Evolutionary conservation across 2,113 vertebrate genomes (phyloP).

Genomic region (Marmota monax): DNA sequence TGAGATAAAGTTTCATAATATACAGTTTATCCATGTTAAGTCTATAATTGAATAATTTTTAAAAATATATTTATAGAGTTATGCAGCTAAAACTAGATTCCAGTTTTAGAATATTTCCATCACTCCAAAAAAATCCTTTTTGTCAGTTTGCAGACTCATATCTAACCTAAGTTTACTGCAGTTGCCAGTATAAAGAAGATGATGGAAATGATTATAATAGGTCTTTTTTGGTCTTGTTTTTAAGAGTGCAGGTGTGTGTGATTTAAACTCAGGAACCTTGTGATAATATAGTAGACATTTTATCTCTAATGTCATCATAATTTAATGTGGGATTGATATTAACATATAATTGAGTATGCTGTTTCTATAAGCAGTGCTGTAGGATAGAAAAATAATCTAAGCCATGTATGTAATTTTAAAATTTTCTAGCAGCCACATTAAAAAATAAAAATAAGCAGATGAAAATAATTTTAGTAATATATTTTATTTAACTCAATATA

Average conservation of each 20-base stretch:
- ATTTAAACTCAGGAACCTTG: conserved; percentile 61
- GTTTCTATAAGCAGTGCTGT: conserved; percentile 7
- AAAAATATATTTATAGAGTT: not conserved
- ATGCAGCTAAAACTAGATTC: not conserved
- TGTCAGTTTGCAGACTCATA: not conserved
- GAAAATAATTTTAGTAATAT: conserved; percentile 34
- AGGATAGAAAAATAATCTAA: conserved; percentile 33
- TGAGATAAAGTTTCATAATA: not conserved
- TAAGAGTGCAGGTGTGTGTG: not conserved
- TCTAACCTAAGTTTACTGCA: not conserved
- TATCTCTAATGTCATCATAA: conserved; percentile 1
- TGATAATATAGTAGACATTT: conserved; percentile 42
- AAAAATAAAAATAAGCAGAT: conserved; percentile 5
- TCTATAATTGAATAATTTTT: not conserved
- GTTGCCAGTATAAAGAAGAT: not conserved
- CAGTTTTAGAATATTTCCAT: conserved; percentile 7
- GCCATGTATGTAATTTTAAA: conserved; percentile 8
- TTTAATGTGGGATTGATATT: not conserved
- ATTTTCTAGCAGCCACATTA: conserved; percentile 9
- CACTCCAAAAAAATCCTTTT: not conserved
- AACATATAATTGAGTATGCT: conserved; percentile 4
- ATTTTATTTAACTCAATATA: conserved; percentile 25
- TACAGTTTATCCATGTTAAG: not conserved
- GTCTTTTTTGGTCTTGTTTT: conserved; percentile 29
- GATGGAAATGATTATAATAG: not conserved